Percentiles rank a stretch among this genome's conserved stretches.
Conservation (phyloP, 2,888 invertebrate species). For the Drosophila histrio region DNA sequence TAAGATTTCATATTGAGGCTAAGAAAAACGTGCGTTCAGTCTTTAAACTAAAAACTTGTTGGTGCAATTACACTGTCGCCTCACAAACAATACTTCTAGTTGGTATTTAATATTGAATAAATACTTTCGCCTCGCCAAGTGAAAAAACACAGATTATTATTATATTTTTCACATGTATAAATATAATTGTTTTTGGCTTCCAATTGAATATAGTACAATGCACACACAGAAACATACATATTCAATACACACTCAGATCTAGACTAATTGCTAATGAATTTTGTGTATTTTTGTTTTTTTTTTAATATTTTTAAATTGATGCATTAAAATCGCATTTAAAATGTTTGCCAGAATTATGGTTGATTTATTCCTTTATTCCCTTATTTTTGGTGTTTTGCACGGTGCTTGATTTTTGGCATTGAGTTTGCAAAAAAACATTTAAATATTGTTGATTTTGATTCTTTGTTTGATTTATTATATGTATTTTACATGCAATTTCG, state of each 20-base stretch:
- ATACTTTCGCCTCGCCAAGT: slow-evolving; percentile 2
- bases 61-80: neutral
- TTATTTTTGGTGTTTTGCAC: slow-evolving; percentile 50
- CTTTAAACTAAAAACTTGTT: slow-evolving; percentile 57
- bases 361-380: slow-evolving; percentile 6
- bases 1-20: slow-evolving; percentile 9
- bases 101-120: slow-evolving; percentile 3
- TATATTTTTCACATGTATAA: slow-evolving; percentile 29
- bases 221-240: slow-evolving; percentile 26
- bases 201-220: slow-evolving; percentile 36
- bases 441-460: slow-evolving; percentile 5
- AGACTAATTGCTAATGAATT: slow-evolving; percentile 59
- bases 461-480: slow-evolving; percentile 51
- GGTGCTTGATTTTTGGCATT: slow-evolving; percentile 72
- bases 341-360: slow-evolving; percentile 23
- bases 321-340: slow-evolving; percentile 38
- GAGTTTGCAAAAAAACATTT: slow-evolving; percentile 39
- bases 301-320: slow-evolving; percentile 38
- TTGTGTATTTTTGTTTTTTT: slow-evolving; percentile 20
- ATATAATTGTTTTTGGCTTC: slow-evolving; percentile 25
- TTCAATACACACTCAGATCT: slow-evolving; percentile 34
- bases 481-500: slow-evolving; percentile 67
- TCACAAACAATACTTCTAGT: neutral
- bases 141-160: neutral
- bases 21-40: slow-evolving; percentile 47